Conservation (phyloP, 2,888 invertebrate genomes). For the Oeneis ivallda region DNA sequence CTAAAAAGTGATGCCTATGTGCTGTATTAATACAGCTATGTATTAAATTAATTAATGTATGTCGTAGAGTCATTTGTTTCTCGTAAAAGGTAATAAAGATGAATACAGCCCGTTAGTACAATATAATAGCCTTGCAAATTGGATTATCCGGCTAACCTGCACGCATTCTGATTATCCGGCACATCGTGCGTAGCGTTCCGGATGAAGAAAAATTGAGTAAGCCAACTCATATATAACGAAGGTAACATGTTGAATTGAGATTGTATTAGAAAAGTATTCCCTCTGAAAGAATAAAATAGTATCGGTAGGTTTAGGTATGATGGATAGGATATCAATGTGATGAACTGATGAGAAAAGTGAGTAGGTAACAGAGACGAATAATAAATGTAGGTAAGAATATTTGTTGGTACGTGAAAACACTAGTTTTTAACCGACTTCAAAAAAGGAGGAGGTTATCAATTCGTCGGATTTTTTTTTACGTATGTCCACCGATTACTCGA, state of each 20-base stretch:
- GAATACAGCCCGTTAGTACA: neutral
- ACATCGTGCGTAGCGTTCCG: neutral
- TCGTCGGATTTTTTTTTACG: too few species aligned
- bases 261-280: neutral
- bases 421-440: too few species aligned
- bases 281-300: neutral
- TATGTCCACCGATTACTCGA: too few species aligned
- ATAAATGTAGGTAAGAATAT: too few species aligned
- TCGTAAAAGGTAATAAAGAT: too few species aligned
- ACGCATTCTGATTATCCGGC: neutral
- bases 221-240: neutral
- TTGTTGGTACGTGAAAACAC: too few species aligned
- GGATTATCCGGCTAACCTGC: neutral
- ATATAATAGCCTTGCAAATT: constrained; percentile 1
- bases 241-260: neutral
- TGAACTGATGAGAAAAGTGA: neutral
- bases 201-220: neutral
- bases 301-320: neutral
- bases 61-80: too few species aligned
- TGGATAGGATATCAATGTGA: neutral
- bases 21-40: too few species aligned
- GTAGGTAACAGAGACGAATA: too few species aligned
- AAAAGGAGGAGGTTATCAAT: too few species aligned
- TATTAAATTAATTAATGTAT: too few species aligned
- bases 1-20: too few species aligned